These are phyloP conservation scores for Macrobrachium nipponense DNA, from an alignment of 1,140 invertebrate genomes.

Conservation along the genomic window DNA sequence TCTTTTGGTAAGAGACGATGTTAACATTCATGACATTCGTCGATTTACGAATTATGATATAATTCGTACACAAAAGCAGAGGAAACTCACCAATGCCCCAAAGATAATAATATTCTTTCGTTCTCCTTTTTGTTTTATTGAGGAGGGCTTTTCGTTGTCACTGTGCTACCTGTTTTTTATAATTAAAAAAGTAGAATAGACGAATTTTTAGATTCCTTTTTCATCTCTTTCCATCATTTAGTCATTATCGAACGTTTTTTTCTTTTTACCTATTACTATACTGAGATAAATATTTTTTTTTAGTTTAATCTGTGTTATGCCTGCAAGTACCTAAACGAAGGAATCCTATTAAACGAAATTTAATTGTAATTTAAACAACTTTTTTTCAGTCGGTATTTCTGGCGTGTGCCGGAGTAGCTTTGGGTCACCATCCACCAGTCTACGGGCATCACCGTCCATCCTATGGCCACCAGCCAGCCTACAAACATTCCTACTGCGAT, in stretches of 20 bases:
- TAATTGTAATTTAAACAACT: not conserved
- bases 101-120: no score
- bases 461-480: slow-evolving; percentile 38
- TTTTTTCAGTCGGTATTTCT: slow-evolving; percentile 43
- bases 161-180: no score
- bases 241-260: no score
- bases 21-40: not conserved
- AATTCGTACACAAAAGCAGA: not conserved
- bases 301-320: not conserved
- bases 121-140: no score
- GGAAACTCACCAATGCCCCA: no score
- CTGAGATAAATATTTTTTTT: no score
- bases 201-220: no score
- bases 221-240: no score
- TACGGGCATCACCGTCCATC: slow-evolving; percentile 7
- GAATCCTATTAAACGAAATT: not conserved
- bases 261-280: no score
- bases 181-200: no score
- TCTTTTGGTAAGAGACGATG: not conserved
- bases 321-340: not conserved
- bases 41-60: not conserved
- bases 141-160: no score
- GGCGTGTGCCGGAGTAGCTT: slow-evolving; percentile 32
- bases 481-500: slow-evolving; percentile 39
- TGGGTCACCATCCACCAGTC: slow-evolving; percentile 7